Base-by-base conservation (phyloP, 2,797 vertebrate genomes). In the Anniella stebbinsi region DNA sequence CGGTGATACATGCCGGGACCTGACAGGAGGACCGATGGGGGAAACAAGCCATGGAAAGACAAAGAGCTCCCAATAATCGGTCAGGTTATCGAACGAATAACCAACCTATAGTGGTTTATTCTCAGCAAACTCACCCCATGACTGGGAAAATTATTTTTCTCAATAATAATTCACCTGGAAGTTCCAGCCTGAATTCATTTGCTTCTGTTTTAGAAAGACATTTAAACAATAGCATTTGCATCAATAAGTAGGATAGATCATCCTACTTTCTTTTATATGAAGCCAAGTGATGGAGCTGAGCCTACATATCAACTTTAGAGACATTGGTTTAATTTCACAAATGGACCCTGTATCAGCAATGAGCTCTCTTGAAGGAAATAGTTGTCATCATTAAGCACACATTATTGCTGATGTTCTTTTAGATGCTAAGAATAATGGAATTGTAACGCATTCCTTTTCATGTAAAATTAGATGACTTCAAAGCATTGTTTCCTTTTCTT, bases 231-330 rank as follows among this genome's bases (percentile, higher is more conserved):
- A 60, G 33, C 60, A 45, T 66, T 66, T 87, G 25, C 85, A 77
- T 77, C 30, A 45, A 66, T 76, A 87, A 48, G 21, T 75, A 45
- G 25, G 54, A 77, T 63, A 63, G 73, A 45, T 77, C 30, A 66
- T 77, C 75, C 30, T 89, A 57, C 81, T 89, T 84, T 25, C 60
- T 84, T 84, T 84, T 84, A 30, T 76, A 77, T 33, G 81, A 84
- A 69, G 81, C n/a, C n/a, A 84, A 84, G 60, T 23, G 45, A 84
- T 77, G 72, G 9, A 77, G 41, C 17, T 84, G 23, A 76, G 41
- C 36, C 54, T 76, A 70, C 51, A 84, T 72, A 51, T 84, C 57
- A 36, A 38, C 57, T 88, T 76, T 75, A 88, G 69, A 45, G n/a
- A 84, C 45, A 84, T 33, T 66, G 80, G 70, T 76, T 48, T 84